Evolutionary conservation across 1,140 invertebrate species (phyloP), one percentile per base, ranked within the genome.

Genomic region (Frieseomelitta varia): DNA sequence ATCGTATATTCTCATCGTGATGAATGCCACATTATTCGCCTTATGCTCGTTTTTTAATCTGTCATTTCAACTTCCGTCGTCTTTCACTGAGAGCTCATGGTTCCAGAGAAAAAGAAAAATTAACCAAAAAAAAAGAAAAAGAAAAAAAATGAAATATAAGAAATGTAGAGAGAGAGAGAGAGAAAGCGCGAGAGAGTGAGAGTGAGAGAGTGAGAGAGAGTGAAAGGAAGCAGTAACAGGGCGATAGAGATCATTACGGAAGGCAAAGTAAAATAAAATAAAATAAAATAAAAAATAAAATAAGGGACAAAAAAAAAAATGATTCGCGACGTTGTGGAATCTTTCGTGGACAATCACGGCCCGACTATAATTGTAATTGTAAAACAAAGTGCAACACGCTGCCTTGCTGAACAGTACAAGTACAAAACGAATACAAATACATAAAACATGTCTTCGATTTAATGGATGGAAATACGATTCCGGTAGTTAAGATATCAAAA

Each of bases 331-430:
- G 84, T 92, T 91, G 91, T 92, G 91, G 91, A 92, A 91, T 93
- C 90, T 93, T 92, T 93, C 89, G 91, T 90, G 88, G 91, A 91
- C 87, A 93, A 90, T 94, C 91, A 89, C 91, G 92, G 90, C 92
- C 93, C 93, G 92, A 93, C 91, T 93, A 92, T 90, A 93, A 93
- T 92, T 93, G 92, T 92, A 93, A 93, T 85, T 94, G 93, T 94
- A 95, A 47, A 91, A 95, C 94, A 95, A 95, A 95, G 94, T 95
- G 94, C 94, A 95, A 95, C 94, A 94, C 93, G 94, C 94, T 95
- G 94, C 94, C 94, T 95, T 95, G 94, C 94, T 94, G 92, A 95
- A 95, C 94, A 94, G 94, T 95, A 95, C 94, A 95, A 95, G 94
- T 95, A 95, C 94, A 95, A 95, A 95, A 94, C 92, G 92, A 94